Conservation (phyloP, 2,888 invertebrate genomes). For the Anoplius nigerrimus region DNA sequence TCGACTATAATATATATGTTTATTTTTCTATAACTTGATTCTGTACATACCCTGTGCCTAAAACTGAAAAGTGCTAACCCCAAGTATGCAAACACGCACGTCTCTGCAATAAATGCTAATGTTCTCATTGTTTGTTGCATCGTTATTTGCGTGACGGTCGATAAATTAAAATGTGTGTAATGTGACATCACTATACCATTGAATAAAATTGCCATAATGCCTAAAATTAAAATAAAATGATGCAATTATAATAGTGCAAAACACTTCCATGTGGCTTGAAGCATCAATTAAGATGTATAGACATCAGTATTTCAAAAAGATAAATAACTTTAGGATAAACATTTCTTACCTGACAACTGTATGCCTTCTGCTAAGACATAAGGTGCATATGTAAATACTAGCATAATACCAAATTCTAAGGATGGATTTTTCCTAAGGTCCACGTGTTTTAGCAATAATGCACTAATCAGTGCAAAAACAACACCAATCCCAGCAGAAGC, state of each 20-base stretch:
- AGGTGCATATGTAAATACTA: constrained; percentile 98
- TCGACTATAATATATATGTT: not conserved
- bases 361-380: constrained; percentile 98
- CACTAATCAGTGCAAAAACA: constrained; percentile 94
- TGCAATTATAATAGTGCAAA: constrained; percentile 17
- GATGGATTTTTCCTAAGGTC: constrained; percentile 98
- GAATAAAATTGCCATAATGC: constrained; percentile 99
- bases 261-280: too few species aligned
- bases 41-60: constrained; percentile 84
- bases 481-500: constrained; percentile 98
- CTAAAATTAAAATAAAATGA: constrained; percentile 76
- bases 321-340: not conserved
- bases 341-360: constrained; percentile 86
- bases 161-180: constrained; percentile 98
- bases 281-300: constrained; percentile 1
- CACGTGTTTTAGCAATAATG: constrained; percentile 94
- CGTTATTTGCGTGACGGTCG: constrained; percentile 98
- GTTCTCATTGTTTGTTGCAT: constrained; percentile 99
- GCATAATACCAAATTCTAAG: constrained; percentile 98
- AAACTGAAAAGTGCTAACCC: constrained; percentile 97
- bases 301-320: constrained; percentile 2
- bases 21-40: not conserved
- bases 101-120: constrained; percentile 97
- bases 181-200: constrained; percentile 99
- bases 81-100: constrained; percentile 98